A percentile compares a stretch with the other conserved stretches of the same genome.
Evolutionary conservation across 2,797 vertebrate species (phyloP).

Genomic region (Falco berigora): DNA sequence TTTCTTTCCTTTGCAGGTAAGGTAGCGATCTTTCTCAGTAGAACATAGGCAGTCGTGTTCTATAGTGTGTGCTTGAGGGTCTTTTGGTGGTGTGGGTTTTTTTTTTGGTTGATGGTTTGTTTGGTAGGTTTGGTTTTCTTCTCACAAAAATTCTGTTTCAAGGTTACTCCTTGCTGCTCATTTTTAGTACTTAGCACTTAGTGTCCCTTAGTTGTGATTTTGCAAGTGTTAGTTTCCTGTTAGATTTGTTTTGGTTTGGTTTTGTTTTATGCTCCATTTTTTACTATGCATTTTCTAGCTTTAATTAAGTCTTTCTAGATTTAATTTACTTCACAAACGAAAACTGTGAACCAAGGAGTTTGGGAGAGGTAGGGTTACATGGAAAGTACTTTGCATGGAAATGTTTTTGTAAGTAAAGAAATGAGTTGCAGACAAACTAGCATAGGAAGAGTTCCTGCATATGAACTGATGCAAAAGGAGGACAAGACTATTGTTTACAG

Average conservation of each 20-base stretch:
- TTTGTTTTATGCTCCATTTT: not conserved
- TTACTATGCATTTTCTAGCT: not conserved
- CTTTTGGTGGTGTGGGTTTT: not conserved
- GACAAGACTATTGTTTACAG: not conserved
- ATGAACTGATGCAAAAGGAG: not conserved
- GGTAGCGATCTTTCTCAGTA: not conserved
- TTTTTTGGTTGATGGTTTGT: not conserved
- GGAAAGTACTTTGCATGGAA: slow-evolving; percentile 24
- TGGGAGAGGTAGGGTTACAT: not conserved
- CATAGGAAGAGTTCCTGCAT: not conserved
- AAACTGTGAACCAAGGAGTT: not conserved
- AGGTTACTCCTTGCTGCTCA: not conserved
- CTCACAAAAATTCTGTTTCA: not conserved
- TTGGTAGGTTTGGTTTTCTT: not conserved
- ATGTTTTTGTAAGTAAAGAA: not conserved
- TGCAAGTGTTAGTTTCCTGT: not conserved
- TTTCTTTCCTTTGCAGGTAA: not conserved
- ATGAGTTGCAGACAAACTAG: not conserved
- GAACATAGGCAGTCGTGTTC: not conserved
- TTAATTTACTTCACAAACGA: not conserved
- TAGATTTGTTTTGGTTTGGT: not conserved
- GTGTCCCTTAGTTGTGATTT: not conserved
- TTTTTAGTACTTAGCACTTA: not conserved
- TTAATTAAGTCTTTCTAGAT: not conserved
- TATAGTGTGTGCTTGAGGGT: not conserved